phyloP scores from a whole-genome alignment of 2,888 invertebrate species.

The Dichetophora obliterata region DNA sequence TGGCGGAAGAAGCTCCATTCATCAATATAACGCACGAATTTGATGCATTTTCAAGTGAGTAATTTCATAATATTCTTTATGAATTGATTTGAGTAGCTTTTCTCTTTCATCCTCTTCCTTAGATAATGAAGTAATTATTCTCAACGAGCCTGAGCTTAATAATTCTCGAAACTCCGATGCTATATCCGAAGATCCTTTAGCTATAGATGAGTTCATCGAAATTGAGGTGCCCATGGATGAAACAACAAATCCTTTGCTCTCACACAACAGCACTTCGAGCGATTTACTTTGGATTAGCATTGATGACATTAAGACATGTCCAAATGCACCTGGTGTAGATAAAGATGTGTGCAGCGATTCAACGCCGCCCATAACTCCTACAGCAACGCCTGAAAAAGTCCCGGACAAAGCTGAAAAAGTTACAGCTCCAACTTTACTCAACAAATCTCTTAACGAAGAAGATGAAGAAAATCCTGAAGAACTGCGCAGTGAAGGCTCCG shows the following conservation, averaged over 20 bases:
- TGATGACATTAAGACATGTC: constrained; percentile 46
- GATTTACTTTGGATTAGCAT: constrained; percentile 57
- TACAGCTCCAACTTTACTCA: not conserved
- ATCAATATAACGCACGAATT: constrained; percentile 8
- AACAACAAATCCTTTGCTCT: constrained; percentile 49
- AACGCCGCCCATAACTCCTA: constrained; percentile 7
- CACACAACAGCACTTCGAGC: constrained; percentile 54
- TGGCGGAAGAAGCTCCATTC: not conserved
- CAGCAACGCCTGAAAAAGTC: not conserved
- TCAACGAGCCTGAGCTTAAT: constrained; percentile 60
- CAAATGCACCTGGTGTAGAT: constrained; percentile 58
- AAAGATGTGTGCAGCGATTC: constrained; percentile 10
- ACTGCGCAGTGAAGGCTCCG: constrained; percentile 81
- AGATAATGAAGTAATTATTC: constrained; percentile 60
- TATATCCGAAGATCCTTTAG: constrained; percentile 67
- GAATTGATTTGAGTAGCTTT: not conserved
- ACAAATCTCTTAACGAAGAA: constrained; percentile 46
- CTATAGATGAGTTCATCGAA: constrained; percentile 62
- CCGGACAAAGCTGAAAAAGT: not conserved
- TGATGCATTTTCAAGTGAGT: constrained; percentile 21
- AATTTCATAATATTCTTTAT: not conserved
- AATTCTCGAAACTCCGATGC: constrained; percentile 61
- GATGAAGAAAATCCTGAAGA: constrained; percentile 53
- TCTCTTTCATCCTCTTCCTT: constrained; percentile 34
- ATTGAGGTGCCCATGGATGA: constrained; percentile 17